Conservation (phyloP, 2,113 vertebrate species). For the Cyanoramphus novaezelandiae region DNA sequence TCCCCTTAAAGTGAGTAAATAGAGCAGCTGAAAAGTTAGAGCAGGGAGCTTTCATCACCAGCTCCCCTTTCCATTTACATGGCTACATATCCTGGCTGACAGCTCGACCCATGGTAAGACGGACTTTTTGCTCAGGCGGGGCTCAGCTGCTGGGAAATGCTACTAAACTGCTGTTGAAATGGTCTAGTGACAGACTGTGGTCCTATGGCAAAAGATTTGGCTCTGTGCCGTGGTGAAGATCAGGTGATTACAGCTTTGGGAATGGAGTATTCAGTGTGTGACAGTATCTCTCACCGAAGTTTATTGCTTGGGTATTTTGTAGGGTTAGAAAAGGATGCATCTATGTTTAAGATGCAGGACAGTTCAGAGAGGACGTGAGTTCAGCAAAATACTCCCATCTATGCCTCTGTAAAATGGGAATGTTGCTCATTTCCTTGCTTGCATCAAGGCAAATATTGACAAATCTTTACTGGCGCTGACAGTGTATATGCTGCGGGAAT, state of each 20-base stretch:
- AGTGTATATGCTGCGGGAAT: accelerated
- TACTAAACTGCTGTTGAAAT: neutral
- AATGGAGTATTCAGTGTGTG: neutral
- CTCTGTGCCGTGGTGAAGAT: neutral
- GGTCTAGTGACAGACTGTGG: neutral
- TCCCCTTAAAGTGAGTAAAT: neutral
- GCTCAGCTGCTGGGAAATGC: accelerated
- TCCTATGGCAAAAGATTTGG: neutral
- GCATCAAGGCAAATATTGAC: accelerated
- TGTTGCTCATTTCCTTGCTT: neutral
- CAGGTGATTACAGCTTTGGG: neutral
- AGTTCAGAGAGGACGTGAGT: neutral
- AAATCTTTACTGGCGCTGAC: accelerated
- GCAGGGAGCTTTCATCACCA: neutral
- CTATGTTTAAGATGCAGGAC: accelerated
- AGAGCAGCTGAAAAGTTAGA: neutral
- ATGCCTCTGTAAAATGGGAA: neutral
- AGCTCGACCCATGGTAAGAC: neutral
- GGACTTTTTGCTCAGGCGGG: neutral
- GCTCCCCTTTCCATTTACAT: neutral
- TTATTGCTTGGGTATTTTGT: neutral
- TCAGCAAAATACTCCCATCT: neutral
- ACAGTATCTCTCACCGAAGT: no score
- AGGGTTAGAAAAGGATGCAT: neutral
- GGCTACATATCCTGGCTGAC: neutral